Evolutionary conservation across 2,113 vertebrate genomes (phyloP).

Genomic region (Anolis carolinensis): DNA sequence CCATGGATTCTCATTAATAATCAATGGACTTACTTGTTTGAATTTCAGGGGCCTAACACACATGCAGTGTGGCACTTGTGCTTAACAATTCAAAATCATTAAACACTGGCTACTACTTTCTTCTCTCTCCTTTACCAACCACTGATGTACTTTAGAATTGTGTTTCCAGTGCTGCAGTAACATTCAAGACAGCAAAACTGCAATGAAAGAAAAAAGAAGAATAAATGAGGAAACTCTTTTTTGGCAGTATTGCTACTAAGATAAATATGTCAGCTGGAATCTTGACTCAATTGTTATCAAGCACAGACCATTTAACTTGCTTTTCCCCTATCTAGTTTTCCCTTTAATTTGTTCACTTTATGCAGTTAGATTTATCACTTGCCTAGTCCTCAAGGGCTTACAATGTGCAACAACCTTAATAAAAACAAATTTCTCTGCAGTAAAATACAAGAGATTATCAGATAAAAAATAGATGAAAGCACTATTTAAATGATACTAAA

Average conservation of each 20-base stretch:
- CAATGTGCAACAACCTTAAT: constrained; percentile 1
- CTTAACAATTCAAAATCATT: constrained; percentile 29
- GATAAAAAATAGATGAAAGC: constrained; percentile 13
- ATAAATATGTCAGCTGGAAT: constrained; percentile 1
- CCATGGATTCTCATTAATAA: constrained; percentile 59
- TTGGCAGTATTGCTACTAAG: neutral
- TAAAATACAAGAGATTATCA: neutral
- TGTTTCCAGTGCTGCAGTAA: neutral
- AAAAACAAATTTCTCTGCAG: neutral
- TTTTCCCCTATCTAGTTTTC: neutral
- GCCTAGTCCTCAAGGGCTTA: neutral
- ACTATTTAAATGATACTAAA: neutral
- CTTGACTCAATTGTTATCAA: neutral
- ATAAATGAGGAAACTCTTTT: neutral
- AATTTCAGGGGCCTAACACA: constrained; percentile 45
- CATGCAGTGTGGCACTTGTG: constrained; percentile 42
- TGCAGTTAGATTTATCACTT: constrained; percentile 10
- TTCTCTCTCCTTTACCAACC: constrained; percentile 37
- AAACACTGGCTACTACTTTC: constrained; percentile 21
- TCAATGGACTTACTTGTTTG: constrained; percentile 56
- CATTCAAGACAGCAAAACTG: neutral
- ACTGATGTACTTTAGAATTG: constrained; percentile 18
- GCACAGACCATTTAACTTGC: neutral
- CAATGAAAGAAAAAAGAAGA: constrained; percentile 3
- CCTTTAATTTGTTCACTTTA: constrained; percentile 23